These are phyloP conservation scores for Adelphocoris suturalis DNA, from an alignment of 2,888 invertebrate species.

Conservation along the genomic window DNA sequence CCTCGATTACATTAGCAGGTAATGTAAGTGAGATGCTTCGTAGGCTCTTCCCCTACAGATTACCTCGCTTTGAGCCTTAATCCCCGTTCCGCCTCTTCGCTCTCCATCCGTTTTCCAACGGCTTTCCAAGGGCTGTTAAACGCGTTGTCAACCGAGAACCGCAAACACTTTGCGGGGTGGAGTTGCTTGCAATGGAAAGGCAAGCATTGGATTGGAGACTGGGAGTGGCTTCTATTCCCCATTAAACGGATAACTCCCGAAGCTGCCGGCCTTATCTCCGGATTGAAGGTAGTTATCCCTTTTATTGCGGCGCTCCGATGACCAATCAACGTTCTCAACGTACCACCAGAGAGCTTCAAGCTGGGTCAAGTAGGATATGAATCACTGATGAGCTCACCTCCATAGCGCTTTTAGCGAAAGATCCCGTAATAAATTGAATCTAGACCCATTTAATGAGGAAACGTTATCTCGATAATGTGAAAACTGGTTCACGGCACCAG, in stretches of 20 bases:
- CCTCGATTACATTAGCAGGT: conserved; percentile 63
- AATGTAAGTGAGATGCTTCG: conserved; percentile 59
- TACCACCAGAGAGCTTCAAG: background rate
- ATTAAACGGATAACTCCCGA: background rate
- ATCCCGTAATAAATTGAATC: too few species aligned
- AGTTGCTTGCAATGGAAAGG: background rate
- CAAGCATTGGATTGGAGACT: background rate
- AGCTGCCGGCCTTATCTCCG: background rate
- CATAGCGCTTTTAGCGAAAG: too few species aligned
- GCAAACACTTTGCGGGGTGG: conserved; percentile 43
- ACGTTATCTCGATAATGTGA: too few species aligned
- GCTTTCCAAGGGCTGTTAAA: conserved; percentile 51
- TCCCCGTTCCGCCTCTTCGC: conserved; percentile 23
- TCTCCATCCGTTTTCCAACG: conserved; percentile 53
- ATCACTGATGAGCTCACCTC: background rate
- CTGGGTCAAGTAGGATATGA: background rate
- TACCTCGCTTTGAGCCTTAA: conserved; percentile 60
- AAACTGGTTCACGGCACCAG: too few species aligned
- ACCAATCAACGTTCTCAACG: background rate
- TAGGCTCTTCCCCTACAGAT: conserved; percentile 51
- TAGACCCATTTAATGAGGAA: too few species aligned
- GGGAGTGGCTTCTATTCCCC: conserved; percentile 44
- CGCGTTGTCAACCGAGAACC: conserved; percentile 65
- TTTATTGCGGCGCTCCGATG: background rate
- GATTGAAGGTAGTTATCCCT: background rate